phyloP scores from a whole-genome alignment of 2,888 invertebrate species.

The Leptarthrus brevirostris region DNA sequence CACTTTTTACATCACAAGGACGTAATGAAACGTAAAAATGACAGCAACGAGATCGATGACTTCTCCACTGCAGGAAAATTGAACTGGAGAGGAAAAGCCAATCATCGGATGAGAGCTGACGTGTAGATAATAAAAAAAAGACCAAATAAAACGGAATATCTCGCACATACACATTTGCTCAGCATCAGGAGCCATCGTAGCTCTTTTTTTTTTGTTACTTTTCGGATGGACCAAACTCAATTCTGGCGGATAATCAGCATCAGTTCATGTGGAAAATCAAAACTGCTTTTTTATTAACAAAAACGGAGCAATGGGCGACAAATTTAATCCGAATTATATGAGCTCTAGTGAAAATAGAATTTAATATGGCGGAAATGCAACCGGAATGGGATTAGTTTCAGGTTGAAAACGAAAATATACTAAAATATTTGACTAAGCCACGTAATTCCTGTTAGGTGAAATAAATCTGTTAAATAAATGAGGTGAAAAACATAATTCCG shows the following conservation, averaged over 20 bases:
- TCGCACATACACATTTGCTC: background rate
- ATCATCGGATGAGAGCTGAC: slow-evolving; percentile 35
- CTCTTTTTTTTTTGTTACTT: slow-evolving; percentile 17
- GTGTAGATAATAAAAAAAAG: slow-evolving; percentile 27
- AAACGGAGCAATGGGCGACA: background rate
- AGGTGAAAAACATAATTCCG: no score
- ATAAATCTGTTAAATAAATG: no score
- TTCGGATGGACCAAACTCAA: slow-evolving; percentile 25
- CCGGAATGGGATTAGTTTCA: no score
- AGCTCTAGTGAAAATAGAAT: slow-evolving; percentile 1
- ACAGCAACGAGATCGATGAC: slow-evolving; percentile 66
- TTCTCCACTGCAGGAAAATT: slow-evolving; percentile 53
- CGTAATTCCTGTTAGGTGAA: no score
- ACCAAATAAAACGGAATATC: background rate
- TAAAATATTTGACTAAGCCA: no score
- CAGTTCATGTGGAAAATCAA: slow-evolving; percentile 29
- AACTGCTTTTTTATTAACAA: slow-evolving; percentile 14
- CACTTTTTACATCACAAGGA: slow-evolving; percentile 14
- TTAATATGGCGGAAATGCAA: background rate
- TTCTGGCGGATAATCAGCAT: slow-evolving; percentile 1
- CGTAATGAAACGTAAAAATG: slow-evolving; percentile 66
- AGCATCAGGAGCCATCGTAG: no score
- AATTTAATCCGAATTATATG: slow-evolving; percentile 27
- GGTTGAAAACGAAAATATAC: no score
- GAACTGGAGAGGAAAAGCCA: slow-evolving; percentile 18